These are phyloP conservation scores for Adelognathus sp. DNA, from an alignment of 2,888 invertebrate genomes.

Conservation along the genomic window DNA sequence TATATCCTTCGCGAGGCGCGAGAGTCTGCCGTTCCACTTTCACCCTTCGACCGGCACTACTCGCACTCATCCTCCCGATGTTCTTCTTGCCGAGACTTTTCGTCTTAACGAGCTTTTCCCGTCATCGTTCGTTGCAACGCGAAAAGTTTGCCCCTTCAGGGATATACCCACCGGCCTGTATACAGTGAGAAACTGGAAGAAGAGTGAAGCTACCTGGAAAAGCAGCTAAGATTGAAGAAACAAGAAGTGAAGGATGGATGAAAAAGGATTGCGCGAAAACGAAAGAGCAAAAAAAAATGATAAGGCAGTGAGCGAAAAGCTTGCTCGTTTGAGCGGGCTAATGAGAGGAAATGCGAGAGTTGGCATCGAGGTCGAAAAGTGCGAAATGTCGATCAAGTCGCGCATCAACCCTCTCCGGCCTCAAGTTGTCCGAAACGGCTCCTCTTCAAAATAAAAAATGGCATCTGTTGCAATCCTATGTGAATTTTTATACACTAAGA, in stretches of 20 bases:
- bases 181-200: conserved; percentile 2
- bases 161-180: neutral
- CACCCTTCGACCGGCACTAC: conserved; percentile 5
- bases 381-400: conserved; percentile 49
- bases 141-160: conserved; percentile 54
- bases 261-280: conserved; percentile 32
- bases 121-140: conserved; percentile 51
- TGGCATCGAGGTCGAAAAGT: conserved; percentile 42
- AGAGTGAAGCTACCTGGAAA: conserved; percentile 24
- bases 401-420: neutral
- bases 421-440: no score
- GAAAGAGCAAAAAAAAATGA: neutral
- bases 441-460: no score
- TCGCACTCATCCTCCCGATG: conserved; percentile 15
- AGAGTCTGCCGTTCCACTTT: neutral
- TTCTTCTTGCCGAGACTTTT: conserved; percentile 44
- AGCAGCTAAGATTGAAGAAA: conserved; percentile 53
- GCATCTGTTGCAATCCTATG: no score
- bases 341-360: conserved; percentile 15
- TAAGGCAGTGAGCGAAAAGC: conserved; percentile 2
- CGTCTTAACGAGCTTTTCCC: conserved; percentile 56
- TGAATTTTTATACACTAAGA: no score
- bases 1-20: conserved; percentile 12
- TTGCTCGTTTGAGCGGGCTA: conserved; percentile 36
- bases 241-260: conserved; percentile 29